Evolutionary conservation across 2,113 vertebrate species (phyloP), one percentile per base, ranked within the genome.

Genomic region (Mesitornis unicolor): DNA sequence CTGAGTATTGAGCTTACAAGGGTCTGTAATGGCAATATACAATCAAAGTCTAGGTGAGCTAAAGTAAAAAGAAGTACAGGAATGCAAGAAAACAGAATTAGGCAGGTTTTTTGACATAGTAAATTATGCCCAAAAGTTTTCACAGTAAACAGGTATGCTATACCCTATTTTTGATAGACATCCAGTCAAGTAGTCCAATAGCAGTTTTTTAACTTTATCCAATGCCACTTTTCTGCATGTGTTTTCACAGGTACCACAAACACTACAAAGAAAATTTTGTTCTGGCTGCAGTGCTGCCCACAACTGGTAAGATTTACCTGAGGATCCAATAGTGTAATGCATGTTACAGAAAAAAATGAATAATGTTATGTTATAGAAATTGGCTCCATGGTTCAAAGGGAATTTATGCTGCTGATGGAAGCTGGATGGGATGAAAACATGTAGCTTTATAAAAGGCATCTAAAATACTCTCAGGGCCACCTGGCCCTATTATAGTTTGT

Each of bases 161-260:
- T 28, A 87, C 12, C 16, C 5, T 33, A 35, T 61, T 63, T 77
- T 82, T 0, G 0, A 31, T 0, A 82, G 61, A 51, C 48, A 82
- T 51, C 16, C 21, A 43, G 21, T 26, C 33, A 79, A 68, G 43
- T 6, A 78, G 12, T 31, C 38, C 63, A 74, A 77, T 1, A 61
- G 17, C 11, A 56, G 6, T 53, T 65, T 96, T 93, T 81, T 1
- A 61, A 74, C 12, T 61, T 84, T 43, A 76, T 51, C 11, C 35
- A 59, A 11, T 29, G 16, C 25, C 24, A 2, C 0, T 65, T 84
- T 77, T 43, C 63, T 68, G 51, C 7, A 22, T 31, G 21, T 71
- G 21, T 33, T 68, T 29, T 45, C n/a, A 59, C 20, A 87, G 48
- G 29, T 16, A 47, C 24, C n/a, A 48, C 25, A 35, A 87, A 70